These are phyloP conservation scores for Brachypterus glaber DNA, from an alignment of 2,888 invertebrate genomes.

Conservation along the genomic window DNA sequence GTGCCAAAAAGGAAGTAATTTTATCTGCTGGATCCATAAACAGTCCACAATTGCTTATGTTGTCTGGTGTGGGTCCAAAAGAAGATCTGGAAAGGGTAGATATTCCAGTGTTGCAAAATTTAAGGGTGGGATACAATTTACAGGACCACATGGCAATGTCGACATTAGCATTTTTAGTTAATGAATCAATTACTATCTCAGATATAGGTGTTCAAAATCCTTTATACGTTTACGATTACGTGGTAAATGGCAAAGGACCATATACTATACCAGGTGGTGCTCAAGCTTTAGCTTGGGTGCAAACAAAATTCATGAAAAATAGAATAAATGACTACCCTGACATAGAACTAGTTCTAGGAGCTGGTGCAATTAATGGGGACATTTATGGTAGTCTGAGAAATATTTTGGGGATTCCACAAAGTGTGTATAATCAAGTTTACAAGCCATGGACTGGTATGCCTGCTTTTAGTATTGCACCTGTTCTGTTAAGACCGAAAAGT, in stretches of 20 bases:
- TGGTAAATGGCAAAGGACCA: slow-evolving; percentile 56
- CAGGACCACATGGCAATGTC: slow-evolving; percentile 73
- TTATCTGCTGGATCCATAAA: slow-evolving; percentile 74
- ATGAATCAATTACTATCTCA: slow-evolving; percentile 56
- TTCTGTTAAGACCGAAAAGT: slow-evolving; percentile 65
- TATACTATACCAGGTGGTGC: slow-evolving; percentile 70
- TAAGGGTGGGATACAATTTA: slow-evolving; percentile 71
- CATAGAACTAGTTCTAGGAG: slow-evolving; percentile 70
- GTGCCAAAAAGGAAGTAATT: slow-evolving; percentile 65
- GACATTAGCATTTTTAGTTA: slow-evolving; percentile 62
- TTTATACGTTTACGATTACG: slow-evolving; percentile 51
- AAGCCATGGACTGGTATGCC: slow-evolving; percentile 44
- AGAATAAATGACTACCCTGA: slow-evolving; percentile 54
- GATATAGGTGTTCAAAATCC: slow-evolving; percentile 49
- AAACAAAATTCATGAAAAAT: slow-evolving; percentile 50
- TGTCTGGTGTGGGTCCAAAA: slow-evolving; percentile 70
- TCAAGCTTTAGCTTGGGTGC: slow-evolving; percentile 64
- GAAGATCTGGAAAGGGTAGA: slow-evolving; percentile 49
- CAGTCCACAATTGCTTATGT: slow-evolving; percentile 76
- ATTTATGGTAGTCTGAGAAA: slow-evolving; percentile 55
- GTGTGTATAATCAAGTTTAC: slow-evolving; percentile 51
- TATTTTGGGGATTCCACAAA: slow-evolving; percentile 54
- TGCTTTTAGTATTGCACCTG: slow-evolving; percentile 62
- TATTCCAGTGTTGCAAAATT: slow-evolving; percentile 55
- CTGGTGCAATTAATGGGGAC: slow-evolving; percentile 68